Evolutionary conservation across 53 echinoderm and acorn worm species (phyloP).

Genomic region (Glandiceps talaboti): DNA sequence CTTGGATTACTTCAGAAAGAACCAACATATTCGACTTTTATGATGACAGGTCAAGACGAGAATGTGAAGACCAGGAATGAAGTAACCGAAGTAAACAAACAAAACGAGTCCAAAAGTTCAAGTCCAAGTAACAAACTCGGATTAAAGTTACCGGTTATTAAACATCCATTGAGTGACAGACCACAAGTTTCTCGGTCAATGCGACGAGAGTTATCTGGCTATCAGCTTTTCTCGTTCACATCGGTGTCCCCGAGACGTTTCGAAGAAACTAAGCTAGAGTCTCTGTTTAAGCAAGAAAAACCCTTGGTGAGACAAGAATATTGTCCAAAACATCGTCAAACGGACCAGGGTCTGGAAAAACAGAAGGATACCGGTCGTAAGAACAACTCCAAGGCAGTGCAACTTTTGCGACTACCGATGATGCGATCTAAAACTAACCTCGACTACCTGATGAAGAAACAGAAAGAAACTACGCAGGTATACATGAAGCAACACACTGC

Average conservation of each 20-base stretch:
- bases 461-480: background rate
- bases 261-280: background rate
- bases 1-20: conserved; percentile 22
- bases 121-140: background rate
- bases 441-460: background rate
- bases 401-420: background rate
- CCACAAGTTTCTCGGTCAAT: background rate
- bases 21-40: background rate
- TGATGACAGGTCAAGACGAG: background rate
- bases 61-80: background rate
- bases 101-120: background rate
- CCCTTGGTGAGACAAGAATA: too few relatives aligned
- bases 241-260: background rate
- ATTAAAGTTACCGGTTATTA: conserved; percentile 40
- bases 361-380: background rate
- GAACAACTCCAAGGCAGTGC: background rate
- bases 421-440: background rate
- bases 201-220: background rate
- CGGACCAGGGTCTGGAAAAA: background rate
- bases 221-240: background rate
- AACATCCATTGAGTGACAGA: conserved; percentile 21
- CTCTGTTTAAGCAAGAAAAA: background rate
- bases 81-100: background rate
- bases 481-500: background rate
- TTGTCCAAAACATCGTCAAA: background rate